These are phyloP conservation scores for Chromis chromis DNA, from an alignment of 2,797 vertebrate genomes.

Conservation along the genomic window DNA sequence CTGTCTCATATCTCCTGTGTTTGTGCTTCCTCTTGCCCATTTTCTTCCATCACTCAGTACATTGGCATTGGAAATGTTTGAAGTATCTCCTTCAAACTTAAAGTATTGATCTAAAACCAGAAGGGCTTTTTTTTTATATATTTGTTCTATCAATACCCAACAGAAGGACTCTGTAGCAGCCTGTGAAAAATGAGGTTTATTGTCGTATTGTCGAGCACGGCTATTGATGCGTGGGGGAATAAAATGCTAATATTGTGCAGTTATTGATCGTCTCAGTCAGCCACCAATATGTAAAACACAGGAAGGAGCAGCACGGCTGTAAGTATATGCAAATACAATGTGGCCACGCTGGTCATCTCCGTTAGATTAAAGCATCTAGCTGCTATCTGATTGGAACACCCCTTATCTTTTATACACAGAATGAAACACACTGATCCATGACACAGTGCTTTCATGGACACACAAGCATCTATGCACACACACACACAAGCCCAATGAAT, in stretches of 20 bases:
- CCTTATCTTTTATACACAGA: conserved; percentile 51
- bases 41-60: conserved; percentile 5
- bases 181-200: conserved; percentile 21
- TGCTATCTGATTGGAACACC: conserved; percentile 40
- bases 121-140: conserved; percentile 25
- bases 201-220: background rate
- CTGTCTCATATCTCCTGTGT: background rate
- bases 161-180: background rate
- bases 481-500: background rate
- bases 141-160: conserved; percentile 32
- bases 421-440: conserved; percentile 29
- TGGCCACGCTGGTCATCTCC: conserved; percentile 23
- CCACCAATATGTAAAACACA: conserved; percentile 26
- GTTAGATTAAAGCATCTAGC: conserved; percentile 23
- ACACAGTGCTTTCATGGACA: conserved; percentile 10
- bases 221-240: conserved; percentile 33
- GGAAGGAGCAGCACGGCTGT: conserved; percentile 9
- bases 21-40: conserved; percentile 7
- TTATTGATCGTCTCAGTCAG: conserved; percentile 55
- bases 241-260: conserved; percentile 49
- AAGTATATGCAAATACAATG: conserved; percentile 47
- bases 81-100: conserved; percentile 12
- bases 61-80: conserved; percentile 13
- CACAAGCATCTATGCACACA: conserved; percentile 4
- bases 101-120: conserved; percentile 49